These are phyloP conservation scores for Columba guinea DNA, from an alignment of 2,797 vertebrate species.

Conservation along the genomic window DNA sequence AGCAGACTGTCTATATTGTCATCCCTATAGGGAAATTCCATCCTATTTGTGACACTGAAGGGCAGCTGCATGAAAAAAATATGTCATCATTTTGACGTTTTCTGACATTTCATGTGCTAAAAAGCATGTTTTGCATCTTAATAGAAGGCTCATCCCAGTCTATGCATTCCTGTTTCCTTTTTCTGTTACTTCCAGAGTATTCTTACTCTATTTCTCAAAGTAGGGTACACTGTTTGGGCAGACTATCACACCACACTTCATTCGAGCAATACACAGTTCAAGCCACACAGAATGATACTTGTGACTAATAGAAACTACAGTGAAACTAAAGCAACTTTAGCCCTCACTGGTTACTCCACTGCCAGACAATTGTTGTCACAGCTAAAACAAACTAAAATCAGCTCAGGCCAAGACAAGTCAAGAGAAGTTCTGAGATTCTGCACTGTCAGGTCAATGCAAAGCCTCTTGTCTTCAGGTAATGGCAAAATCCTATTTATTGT, in stretches of 20 bases:
- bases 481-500: background rate
- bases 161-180: background rate
- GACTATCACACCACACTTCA: background rate
- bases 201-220: background rate
- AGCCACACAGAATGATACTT: background rate
- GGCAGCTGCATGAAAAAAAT: background rate
- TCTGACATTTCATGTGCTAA: background rate
- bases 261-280: background rate
- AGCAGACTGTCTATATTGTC: background rate
- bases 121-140: background rate
- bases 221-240: background rate
- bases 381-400: background rate
- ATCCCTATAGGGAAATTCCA: background rate
- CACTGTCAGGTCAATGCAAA: fast-evolving
- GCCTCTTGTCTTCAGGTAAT: background rate
- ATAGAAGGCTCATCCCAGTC: background rate
- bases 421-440: background rate
- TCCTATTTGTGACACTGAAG: background rate
- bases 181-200: background rate
- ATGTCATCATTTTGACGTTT: background rate
- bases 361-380: background rate
- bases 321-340: background rate
- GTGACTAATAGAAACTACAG: background rate
- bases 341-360: background rate
- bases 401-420: background rate